These are phyloP conservation scores for Wiebesia pumilae DNA, from an alignment of 1,140 invertebrate species.

Conservation along the genomic window DNA sequence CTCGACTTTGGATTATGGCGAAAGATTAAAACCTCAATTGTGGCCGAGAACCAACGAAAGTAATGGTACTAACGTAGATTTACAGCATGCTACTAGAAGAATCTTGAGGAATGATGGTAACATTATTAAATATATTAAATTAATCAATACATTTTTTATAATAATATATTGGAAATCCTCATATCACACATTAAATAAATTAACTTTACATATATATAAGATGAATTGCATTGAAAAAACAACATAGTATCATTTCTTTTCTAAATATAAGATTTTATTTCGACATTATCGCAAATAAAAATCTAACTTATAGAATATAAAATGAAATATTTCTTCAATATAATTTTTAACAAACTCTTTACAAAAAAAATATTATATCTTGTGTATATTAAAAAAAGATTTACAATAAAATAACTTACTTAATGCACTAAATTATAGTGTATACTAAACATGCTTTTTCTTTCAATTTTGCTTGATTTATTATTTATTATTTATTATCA, in stretches of 20 bases:
- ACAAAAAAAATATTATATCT: neutral
- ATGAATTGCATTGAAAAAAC: too few species aligned
- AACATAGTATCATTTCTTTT: too few species aligned
- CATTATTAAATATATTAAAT: neutral
- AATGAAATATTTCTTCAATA: too few species aligned
- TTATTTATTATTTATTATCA: neutral
- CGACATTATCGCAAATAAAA: neutral
- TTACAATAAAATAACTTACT: too few species aligned
- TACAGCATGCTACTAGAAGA: slow-evolving; percentile 47
- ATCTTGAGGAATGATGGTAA: slow-evolving; percentile 61
- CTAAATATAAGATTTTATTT: too few species aligned
- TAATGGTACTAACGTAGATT: slow-evolving; percentile 5
- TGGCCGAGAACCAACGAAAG: slow-evolving; percentile 23
- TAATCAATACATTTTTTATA: neutral
- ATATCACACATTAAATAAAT: neutral
- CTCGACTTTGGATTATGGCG: slow-evolving; percentile 48
- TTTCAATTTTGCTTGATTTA: too few species aligned
- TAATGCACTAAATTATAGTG: too few species aligned
- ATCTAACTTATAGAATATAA: neutral
- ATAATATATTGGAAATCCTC: neutral
- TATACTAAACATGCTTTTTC: too few species aligned
- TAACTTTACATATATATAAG: too few species aligned
- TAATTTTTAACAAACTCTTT: too few species aligned
- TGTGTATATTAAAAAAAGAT: slow-evolving; percentile 17
- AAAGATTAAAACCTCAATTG: slow-evolving; percentile 46